Evolutionary conservation across 2,113 vertebrate species (phyloP), one percentile per base, ranked within the genome.

Genomic region (Taxidea taxus): DNA sequence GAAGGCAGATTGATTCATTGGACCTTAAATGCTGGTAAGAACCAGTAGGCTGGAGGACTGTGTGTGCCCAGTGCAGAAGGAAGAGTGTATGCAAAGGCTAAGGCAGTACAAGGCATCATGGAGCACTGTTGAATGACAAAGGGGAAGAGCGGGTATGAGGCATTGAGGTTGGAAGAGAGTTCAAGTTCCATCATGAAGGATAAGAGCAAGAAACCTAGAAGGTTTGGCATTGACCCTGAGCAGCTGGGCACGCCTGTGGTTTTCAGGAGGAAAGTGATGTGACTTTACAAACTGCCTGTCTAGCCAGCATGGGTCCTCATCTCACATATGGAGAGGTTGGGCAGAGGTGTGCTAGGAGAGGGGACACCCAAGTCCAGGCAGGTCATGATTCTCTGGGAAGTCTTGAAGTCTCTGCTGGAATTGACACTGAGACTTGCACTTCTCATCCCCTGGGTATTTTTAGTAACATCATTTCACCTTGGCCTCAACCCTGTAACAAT

Each of bases 81-180:
- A 18, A 4, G 31, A 0, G 13, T 3, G 9, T 4, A 13, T 10
- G 37, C 66, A 2, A 2, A 4, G 27, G 29, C 85, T 6, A 27
- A 21, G 42, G 5, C 0, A 31, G 4, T 31, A 0, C 2, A 6
- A 4, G 2, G 31, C 8, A 0, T 54, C 39, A 0, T 7, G 62
- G 47, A 37, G 49, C 72, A 12, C 2, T 6, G 25, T 4, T 4
- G 29, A 6, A 6, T 7, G 2, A 27, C 16, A 20, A 4, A 13
- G 31, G 54, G 29, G 27, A 3, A 1, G 1, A 16, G 89, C 10
- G 16, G 15, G 39, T 21, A 27, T 0, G 3, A 49, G 31, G 12
- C 72, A 1, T 8, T 3, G 18, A 23, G 87, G 15, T 6, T 4
- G 64, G 68, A 47, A 34, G 84, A 42, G 15, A 9, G 11, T 21